These are phyloP conservation scores for Elegia similella DNA, from an alignment of 2,888 invertebrate genomes.

Conservation along the genomic window DNA sequence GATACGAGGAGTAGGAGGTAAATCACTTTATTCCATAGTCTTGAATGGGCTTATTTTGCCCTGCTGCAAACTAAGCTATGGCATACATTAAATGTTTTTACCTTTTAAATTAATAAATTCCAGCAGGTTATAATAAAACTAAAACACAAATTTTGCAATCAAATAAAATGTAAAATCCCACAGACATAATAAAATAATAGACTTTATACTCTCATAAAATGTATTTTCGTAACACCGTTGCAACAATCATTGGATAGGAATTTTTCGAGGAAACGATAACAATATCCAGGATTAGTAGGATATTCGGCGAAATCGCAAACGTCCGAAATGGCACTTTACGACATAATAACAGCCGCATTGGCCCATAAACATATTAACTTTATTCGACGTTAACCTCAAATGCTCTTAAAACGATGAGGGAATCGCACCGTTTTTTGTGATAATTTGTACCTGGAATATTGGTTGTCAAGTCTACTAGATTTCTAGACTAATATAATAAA, in stretches of 20 bases:
- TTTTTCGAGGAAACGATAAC: conserved; percentile 40
- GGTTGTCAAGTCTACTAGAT: too few species aligned
- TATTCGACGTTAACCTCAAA: conserved; percentile 61
- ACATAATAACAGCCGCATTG: conserved; percentile 42
- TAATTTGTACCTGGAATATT: conserved; percentile 19
- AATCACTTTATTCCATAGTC: too few species aligned
- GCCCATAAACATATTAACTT: conserved; percentile 71
- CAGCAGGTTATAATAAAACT: not conserved
- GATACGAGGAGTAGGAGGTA: too few species aligned
- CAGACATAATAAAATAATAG: not conserved
- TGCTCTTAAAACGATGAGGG: conserved; percentile 39
- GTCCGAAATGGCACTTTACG: conserved; percentile 46
- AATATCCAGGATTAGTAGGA: conserved; percentile 41
- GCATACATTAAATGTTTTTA: too few species aligned
- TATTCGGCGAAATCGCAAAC: conserved; percentile 51
- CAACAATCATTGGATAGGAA: conserved; percentile 37
- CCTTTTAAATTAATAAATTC: too few species aligned
- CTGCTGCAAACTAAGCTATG: too few species aligned
- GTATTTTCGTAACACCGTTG: conserved; percentile 23
- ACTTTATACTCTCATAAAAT: conserved; percentile 15
- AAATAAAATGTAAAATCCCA: not conserved
- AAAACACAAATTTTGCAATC: not conserved
- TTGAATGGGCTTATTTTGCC: too few species aligned
- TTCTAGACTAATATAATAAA: too few species aligned
- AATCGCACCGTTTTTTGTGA: conserved; percentile 37